Base-by-base conservation (phyloP, 2,888 invertebrate species). In the Eumerus sabulonum region DNA sequence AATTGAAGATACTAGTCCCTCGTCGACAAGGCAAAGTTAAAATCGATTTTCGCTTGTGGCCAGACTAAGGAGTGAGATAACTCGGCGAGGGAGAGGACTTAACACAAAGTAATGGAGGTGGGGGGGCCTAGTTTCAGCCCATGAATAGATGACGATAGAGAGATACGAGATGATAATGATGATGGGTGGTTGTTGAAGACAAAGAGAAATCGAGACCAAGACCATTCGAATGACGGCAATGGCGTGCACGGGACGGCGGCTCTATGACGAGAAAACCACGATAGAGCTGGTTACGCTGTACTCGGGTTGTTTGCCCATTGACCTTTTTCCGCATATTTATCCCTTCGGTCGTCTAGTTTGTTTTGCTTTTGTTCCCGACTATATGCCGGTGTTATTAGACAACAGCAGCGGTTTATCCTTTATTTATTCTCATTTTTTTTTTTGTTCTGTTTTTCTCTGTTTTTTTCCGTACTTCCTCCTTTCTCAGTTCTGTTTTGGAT, bases 311-410 rank as follows among this genome's bases (percentile, higher is more conserved):
- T 67, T 77, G 51, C 57, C 51, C 57, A 72, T 72, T 77, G 77
- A 77, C 77, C 73, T 77, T 77, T 77, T 77, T 77, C 62, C 53
- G 72, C 72, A 77, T 67, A 67, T 77, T 77, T 77, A 56, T 72
- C 63, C 72, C 62, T 63, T 63, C 53, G 66, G 57, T 67, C n/a
- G 63, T 1, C 62, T 60, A 67, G 62, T 73, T 74, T 76, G 66
- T 62, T 77, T 77, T 72, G 66, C 62, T 77, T 72, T 38, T 63
- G 42, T 66, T 27, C 27, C 2, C 27, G 27, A 27, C 19, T 77
- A 57, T 67, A 67, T 63, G 48, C 62, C 72, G 67, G 72, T 57
- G 57, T 67, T 77, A 72, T 77, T 62, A 77, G 67, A 62, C 27
- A 62, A 62, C 27, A 7, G 27, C 72, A 77, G 60, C 62, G 77